Evolutionary conservation across 2,113 vertebrate species (phyloP).

Genomic region (Grus americana): DNA sequence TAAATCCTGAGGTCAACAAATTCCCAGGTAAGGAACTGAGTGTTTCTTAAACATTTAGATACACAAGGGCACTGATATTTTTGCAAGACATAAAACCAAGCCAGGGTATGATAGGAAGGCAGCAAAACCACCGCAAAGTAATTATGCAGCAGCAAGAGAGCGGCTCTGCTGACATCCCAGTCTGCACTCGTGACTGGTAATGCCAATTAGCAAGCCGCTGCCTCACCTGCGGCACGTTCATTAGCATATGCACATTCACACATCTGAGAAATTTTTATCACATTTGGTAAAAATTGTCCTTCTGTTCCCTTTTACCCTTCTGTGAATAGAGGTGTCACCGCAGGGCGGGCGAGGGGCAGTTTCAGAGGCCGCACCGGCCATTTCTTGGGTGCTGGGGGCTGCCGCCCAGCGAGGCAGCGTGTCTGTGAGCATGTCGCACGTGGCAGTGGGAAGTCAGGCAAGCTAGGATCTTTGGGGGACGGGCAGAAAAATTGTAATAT

Average conservation of each 20-base stretch:
- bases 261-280: fast-evolving
- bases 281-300: not conserved
- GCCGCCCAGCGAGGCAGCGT: fast-evolving
- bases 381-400: not conserved
- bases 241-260: not conserved
- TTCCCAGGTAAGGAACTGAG: constrained; percentile 17
- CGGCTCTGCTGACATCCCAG: fast-evolving
- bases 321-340: fast-evolving
- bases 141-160: not conserved
- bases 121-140: not conserved
- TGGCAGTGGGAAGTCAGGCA: not conserved
- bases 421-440: fast-evolving
- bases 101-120: not conserved
- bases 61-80: not conserved
- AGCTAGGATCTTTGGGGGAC: not conserved
- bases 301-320: not conserved
- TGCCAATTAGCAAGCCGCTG: fast-evolving
- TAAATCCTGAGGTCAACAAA: constrained; percentile 50
- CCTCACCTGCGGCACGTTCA: not conserved
- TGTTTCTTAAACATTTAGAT: constrained; percentile 42
- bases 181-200: not conserved
- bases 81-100: not conserved
- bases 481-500: not conserved
- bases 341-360: fast-evolving
- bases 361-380: not conserved